Conservation (phyloP, 2,113 vertebrate species). For the Oryzias celebensis region DNA sequence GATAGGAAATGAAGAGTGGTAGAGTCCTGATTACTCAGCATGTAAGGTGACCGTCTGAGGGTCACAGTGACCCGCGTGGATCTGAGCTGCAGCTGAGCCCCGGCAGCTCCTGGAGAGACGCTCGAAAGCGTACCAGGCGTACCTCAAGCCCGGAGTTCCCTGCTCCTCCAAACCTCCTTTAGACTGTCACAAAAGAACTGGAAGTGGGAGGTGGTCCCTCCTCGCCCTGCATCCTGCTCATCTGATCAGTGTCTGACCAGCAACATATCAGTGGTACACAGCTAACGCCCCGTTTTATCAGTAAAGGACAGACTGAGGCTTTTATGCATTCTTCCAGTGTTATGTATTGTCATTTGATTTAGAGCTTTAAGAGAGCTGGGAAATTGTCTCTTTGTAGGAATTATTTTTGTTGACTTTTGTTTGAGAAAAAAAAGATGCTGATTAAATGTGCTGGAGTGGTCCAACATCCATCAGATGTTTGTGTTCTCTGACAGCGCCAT, state of each 20-base stretch:
- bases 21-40: too few species aligned
- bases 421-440: slow-evolving; percentile 42
- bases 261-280: slow-evolving; percentile 44
- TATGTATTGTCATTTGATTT: slow-evolving; percentile 57
- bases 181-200: slow-evolving; percentile 50
- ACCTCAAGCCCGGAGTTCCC: neutral
- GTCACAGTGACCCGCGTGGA: too few species aligned
- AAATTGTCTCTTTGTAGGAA: slow-evolving; percentile 70
- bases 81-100: too few species aligned
- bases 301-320: slow-evolving; percentile 61
- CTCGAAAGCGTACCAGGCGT: too few species aligned
- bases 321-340: slow-evolving; percentile 70
- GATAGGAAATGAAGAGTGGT: too few species aligned
- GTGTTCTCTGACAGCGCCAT: too few species aligned
- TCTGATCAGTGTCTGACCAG: slow-evolving; percentile 27
- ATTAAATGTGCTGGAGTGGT: slow-evolving; percentile 76
- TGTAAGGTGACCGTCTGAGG: too few species aligned
- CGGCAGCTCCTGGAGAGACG: too few species aligned
- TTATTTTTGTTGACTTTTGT: slow-evolving; percentile 44
- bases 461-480: slow-evolving; percentile 33
- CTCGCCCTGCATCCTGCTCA: slow-evolving; percentile 11
- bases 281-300: slow-evolving; percentile 38
- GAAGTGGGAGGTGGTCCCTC: slow-evolving; percentile 5
- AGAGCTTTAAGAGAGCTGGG: slow-evolving; percentile 52
- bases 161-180: slow-evolving; percentile 8